Percentiles rank a stretch among this genome's conserved stretches.
Evolutionary conservation across 2,113 vertebrate genomes (phyloP).

Genomic region (Psophia crepitans): DNA sequence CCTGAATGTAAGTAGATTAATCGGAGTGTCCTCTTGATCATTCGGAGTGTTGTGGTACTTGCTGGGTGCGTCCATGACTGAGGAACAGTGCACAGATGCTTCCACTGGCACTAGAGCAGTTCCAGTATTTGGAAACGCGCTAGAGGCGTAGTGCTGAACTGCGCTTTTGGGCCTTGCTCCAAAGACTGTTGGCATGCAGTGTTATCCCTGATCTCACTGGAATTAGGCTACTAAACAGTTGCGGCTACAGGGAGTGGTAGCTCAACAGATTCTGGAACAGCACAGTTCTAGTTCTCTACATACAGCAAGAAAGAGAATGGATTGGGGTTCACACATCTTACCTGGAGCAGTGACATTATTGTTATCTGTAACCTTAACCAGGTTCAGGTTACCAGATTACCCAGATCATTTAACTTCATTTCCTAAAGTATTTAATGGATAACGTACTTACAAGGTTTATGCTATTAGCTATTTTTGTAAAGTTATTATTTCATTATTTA

Average conservation of each 20-base stretch:
- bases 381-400: no score
- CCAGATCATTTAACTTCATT: neutral
- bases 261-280: neutral
- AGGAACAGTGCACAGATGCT: neutral
- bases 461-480: neutral
- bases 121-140: fast-evolving
- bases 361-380: neutral
- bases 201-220: neutral
- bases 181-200: neutral
- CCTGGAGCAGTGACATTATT: neutral
- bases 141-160: neutral
- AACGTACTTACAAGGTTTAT: neutral
- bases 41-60: neutral
- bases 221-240: neutral
- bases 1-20: neutral
- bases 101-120: neutral
- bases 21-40: neutral
- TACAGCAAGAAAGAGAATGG: neutral
- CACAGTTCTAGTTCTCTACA: neutral
- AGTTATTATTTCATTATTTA: neutral
- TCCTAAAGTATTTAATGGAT: neutral
- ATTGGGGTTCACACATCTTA: neutral
- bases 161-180: neutral
- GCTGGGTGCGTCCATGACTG: neutral
- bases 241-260: neutral